These are phyloP conservation scores for Drosophila arizonae DNA, from an alignment of 1,140 invertebrate species.

Conservation along the genomic window DNA sequence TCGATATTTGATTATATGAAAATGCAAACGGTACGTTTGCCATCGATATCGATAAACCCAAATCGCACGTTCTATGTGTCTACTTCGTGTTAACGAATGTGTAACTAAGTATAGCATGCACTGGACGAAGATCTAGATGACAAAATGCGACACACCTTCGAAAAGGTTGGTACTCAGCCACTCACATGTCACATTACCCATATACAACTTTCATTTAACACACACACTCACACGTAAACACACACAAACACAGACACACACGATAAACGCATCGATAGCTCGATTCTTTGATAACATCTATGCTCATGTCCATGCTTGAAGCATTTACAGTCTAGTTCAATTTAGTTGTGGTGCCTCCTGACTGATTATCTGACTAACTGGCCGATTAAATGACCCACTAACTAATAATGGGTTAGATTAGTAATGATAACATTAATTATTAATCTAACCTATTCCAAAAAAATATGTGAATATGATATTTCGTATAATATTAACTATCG, in stretches of 20 bases:
- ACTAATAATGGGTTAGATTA: no score
- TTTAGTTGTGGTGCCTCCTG: neutral
- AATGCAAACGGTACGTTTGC: slow-evolving; percentile 2
- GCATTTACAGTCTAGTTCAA: neutral
- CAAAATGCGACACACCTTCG: slow-evolving; percentile 85
- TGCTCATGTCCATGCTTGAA: neutral
- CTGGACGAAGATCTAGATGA: slow-evolving; percentile 81
- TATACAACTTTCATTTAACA: slow-evolving; percentile 2
- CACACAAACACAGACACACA: neutral
- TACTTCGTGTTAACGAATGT: slow-evolving; percentile 27
- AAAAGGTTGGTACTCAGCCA: slow-evolving; percentile 86
- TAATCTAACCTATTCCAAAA: no score
- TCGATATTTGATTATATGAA: slow-evolving; percentile 3
- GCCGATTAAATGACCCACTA: neutral
- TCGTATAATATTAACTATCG: no score
- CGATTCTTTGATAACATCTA: neutral
- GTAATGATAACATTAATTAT: no score
- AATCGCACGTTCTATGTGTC: slow-evolving; percentile 55
- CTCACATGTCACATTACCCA: slow-evolving; percentile 13
- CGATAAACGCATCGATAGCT: no score
- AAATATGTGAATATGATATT: no score
- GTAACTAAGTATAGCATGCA: slow-evolving; percentile 66
- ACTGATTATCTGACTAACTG: neutral
- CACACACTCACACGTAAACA: neutral
- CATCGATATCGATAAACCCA: slow-evolving; percentile 10